Conservation (phyloP, 2,888 invertebrate genomes). For the Tolmerus cingulatus region DNA sequence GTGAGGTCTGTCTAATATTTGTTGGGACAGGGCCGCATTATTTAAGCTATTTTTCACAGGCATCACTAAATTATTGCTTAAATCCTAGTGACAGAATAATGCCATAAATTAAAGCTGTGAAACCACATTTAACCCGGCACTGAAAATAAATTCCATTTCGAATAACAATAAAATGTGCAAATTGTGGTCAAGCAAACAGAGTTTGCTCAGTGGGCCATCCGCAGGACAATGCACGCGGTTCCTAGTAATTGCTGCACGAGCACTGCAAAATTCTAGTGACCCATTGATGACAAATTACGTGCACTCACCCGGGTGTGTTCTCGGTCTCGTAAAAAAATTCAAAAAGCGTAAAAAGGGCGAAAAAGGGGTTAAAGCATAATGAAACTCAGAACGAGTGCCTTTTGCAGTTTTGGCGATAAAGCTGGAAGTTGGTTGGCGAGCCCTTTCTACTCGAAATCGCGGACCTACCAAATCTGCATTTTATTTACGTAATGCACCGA, state of each 20-base stretch:
- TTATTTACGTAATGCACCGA: neutral
- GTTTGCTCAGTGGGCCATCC: constrained; percentile 22
- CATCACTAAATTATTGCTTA: constrained; percentile 29
- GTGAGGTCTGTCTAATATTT: neutral
- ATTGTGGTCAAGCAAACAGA: constrained; percentile 38
- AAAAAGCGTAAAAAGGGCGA: neutral
- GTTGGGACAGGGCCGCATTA: neutral
- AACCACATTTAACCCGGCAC: constrained; percentile 28
- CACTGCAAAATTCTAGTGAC: constrained; percentile 10
- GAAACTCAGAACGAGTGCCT: neutral
- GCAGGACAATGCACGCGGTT: constrained; percentile 2
- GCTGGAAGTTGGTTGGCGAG: neutral
- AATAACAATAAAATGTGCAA: constrained; percentile 38
- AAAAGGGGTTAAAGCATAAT: constrained; percentile 1
- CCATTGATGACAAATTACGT: constrained; percentile 37
- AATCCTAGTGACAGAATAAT: constrained; percentile 33
- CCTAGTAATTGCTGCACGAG: constrained; percentile 12
- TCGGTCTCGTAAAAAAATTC: neutral
- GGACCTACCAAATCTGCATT: neutral
- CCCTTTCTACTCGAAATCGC: neutral
- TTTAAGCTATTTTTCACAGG: constrained; percentile 15
- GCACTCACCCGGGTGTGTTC: neutral
- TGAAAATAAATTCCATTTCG: constrained; percentile 31
- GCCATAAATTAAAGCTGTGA: constrained; percentile 33
- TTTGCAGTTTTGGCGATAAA: constrained; percentile 14